A percentile compares a stretch with the other conserved stretches of the same genome.
Conservation (phyloP, 1,140 invertebrate genomes). For the Micrasema longulum region DNA sequence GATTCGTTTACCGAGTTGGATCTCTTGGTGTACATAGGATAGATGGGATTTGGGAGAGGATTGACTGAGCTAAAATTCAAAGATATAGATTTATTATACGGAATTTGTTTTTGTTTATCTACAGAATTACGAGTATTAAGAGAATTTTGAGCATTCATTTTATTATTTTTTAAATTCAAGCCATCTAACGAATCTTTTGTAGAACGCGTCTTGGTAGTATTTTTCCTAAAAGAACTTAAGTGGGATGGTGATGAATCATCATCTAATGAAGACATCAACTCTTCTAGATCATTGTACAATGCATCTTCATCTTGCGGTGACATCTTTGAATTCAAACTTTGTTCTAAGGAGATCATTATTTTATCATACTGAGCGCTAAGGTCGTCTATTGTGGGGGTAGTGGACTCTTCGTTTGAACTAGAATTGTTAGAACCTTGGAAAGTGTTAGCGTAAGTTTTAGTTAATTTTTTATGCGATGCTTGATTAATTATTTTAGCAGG, state of each 20-base stretch:
- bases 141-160: slow-evolving; percentile 31
- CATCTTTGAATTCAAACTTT: slow-evolving; percentile 65
- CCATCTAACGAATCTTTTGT: slow-evolving; percentile 50
- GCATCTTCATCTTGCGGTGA: slow-evolving; percentile 66
- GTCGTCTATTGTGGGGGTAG: slow-evolving; percentile 60
- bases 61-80: slow-evolving; percentile 65
- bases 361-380: slow-evolving; percentile 65
- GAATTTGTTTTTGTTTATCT: slow-evolving; percentile 52
- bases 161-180: slow-evolving; percentile 46
- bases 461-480: slow-evolving; percentile 1
- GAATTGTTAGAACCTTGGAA: slow-evolving; percentile 13
- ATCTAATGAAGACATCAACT: slow-evolving; percentile 67
- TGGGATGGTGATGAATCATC: slow-evolving; percentile 57
- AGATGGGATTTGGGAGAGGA: slow-evolving; percentile 61
- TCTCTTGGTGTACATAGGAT: slow-evolving; percentile 65
- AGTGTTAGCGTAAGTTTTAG: slow-evolving; percentile 12
- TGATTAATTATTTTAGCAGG: slow-evolving; percentile 37
- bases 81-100: slow-evolving; percentile 67
- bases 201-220: slow-evolving; percentile 8
- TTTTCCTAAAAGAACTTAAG: slow-evolving; percentile 39
- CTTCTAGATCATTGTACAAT: slow-evolving; percentile 66
- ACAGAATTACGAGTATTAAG: slow-evolving; percentile 25
- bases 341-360: slow-evolving; percentile 67
- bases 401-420: slow-evolving; percentile 52
- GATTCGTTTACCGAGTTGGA: slow-evolving; percentile 64